phyloP scores from a whole-genome alignment of 2,113 vertebrate genomes.

The Peromyscus californicus region DNA sequence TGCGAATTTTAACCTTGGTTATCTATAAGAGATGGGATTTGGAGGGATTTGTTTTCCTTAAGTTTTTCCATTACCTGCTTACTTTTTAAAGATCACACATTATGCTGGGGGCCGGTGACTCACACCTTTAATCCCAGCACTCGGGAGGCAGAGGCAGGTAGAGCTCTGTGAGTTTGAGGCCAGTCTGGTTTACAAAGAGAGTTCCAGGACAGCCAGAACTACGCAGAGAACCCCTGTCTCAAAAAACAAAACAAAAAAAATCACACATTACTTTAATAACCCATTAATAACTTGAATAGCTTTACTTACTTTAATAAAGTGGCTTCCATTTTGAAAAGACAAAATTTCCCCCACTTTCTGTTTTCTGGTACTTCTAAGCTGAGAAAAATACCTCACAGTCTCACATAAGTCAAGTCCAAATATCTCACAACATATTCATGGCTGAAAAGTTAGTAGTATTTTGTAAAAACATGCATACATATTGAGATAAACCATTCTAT shows the following conservation, averaged over 20 bases:
- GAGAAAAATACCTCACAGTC: constrained; percentile 4
- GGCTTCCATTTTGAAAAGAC: constrained; percentile 40
- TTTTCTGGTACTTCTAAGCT: background rate
- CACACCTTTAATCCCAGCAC: background rate
- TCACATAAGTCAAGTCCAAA: background rate
- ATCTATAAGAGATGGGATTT: constrained; percentile 3
- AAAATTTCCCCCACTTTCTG: background rate
- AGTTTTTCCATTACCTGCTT: background rate
- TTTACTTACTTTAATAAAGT: background rate
- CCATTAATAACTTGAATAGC: background rate
- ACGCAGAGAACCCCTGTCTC: background rate
- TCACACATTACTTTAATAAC: background rate
- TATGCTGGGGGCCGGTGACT: background rate
- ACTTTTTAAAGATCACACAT: background rate
- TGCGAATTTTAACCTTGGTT: background rate
- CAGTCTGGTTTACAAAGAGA: background rate
- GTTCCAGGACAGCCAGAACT: background rate
- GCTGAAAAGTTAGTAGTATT: background rate
- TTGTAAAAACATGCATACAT: background rate
- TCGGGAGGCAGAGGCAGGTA: background rate
- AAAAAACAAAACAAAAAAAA: background rate
- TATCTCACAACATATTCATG: background rate
- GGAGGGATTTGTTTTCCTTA: constrained; percentile 26
- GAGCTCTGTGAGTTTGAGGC: too few relatives aligned
- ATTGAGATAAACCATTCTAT: background rate